Evolutionary conservation across 2,888 invertebrate species (phyloP), one percentile per base, ranked within the genome.

Genomic region (Luperina nickerlii): DNA sequence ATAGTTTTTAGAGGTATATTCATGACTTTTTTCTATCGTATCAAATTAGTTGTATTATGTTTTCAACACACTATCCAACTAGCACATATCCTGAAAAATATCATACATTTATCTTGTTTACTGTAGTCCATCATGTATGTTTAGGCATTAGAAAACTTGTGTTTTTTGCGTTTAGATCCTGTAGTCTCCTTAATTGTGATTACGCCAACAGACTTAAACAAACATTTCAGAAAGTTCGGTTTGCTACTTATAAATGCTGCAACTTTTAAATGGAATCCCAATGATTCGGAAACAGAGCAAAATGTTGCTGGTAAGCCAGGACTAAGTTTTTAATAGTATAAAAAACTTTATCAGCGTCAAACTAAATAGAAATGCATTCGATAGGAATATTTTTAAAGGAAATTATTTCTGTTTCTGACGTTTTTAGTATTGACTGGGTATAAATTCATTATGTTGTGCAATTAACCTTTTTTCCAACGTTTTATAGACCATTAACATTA

Each of bases 201-300:
- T 65, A 68, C 68, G 9, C 15, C 42, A 18, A 38, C 42, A 62
- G 45, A 79, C 51, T 65, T 45, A n/a, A 69, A 63, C 42, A 1
- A 51, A 60, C 18, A 51, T 60, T 60, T 18, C 27, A 70, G 32
- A 62, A 62, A 69, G 32, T 32, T 83, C 42, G 11, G 18, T 42
- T 15, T 42, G 38, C 69, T 63, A n/a, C 45, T 79, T 70, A 42
- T 69, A 74, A 70, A 82, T 78, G 18, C 54, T 48, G 48, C 54
- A 81, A 85, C n/a, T 81, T 85, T 85, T 57, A 57, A 81, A 83
- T 81, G 74, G 75, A 76, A 81, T 81, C 24, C 66, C 81, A 81
- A 81, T 85, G 73, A 81, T 85, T 76, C 60, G 70, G 32, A 76
- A 81, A 76, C 57, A 57, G n/a, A 32, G 60, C 73, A 81, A 83